These are phyloP conservation scores for Drosophila hawaiiensis DNA, from an alignment of 2,888 invertebrate genomes.

Conservation along the genomic window DNA sequence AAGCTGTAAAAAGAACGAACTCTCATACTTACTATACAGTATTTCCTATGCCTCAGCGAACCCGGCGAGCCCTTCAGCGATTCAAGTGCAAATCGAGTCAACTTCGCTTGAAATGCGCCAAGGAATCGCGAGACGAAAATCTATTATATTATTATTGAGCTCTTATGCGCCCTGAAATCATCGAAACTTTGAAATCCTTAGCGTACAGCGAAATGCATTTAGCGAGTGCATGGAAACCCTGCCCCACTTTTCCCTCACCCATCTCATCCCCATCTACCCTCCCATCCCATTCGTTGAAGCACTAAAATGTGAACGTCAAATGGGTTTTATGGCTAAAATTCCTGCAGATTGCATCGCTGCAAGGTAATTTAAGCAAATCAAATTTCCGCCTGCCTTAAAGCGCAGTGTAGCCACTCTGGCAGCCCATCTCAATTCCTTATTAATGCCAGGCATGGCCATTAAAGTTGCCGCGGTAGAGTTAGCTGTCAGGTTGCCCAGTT, in stretches of 20 bases:
- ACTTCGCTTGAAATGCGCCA: slow-evolving; percentile 43
- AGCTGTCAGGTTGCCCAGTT: slow-evolving; percentile 10
- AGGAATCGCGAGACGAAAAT: slow-evolving; percentile 53
- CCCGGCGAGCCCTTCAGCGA: slow-evolving; percentile 9
- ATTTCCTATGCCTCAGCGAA: background rate
- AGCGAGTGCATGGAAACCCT: slow-evolving; percentile 4
- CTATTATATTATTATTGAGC: slow-evolving; percentile 72
- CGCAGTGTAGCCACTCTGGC: slow-evolving; percentile 50
- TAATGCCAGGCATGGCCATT: slow-evolving; percentile 30
- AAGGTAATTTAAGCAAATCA: slow-evolving; percentile 58
- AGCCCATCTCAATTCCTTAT: slow-evolving; percentile 36
- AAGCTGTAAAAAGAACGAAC: slow-evolving; percentile 34
- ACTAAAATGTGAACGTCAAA: slow-evolving; percentile 49
- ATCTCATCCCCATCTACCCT: background rate
- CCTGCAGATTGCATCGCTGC: slow-evolving; percentile 14
- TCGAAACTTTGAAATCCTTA: slow-evolving; percentile 50
- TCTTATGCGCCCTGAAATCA: slow-evolving; percentile 57
- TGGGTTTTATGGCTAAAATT: slow-evolving; percentile 45
- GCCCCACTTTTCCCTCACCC: background rate
- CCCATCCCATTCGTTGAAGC: slow-evolving; percentile 2
- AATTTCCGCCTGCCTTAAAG: slow-evolving; percentile 68
- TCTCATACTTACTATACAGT: slow-evolving; percentile 4
- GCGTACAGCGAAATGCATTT: slow-evolving; percentile 62
- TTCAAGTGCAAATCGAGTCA: slow-evolving; percentile 66
- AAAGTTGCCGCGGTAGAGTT: slow-evolving; percentile 47